Conservation (phyloP, 2,888 invertebrate genomes). For the Oscheius onirici region DNA sequence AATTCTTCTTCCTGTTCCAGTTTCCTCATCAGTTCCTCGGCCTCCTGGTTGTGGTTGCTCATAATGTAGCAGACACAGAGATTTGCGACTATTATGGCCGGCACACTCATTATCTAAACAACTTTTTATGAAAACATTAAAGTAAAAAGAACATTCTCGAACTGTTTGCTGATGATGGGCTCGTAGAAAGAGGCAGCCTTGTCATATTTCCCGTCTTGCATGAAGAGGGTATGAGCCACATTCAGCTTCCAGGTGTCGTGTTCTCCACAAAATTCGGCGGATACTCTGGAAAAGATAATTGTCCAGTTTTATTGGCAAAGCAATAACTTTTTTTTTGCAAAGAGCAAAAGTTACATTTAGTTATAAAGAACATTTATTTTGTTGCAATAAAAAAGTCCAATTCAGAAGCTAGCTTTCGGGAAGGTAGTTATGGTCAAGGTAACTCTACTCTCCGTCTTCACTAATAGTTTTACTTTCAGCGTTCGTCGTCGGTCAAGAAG, state of each 20-base stretch:
- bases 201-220: conserved; percentile 90
- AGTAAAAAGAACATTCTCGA: conserved; percentile 78
- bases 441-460: too few relatives aligned
- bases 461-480: too few relatives aligned
- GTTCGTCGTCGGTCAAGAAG: too few relatives aligned
- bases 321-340: too few relatives aligned
- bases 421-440: too few relatives aligned
- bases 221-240: conserved; percentile 97
- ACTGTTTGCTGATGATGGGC: conserved; percentile 93
- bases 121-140: background rate
- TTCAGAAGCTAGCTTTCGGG: too few relatives aligned
- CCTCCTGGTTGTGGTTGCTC: conserved; percentile 96
- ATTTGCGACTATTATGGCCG: conserved; percentile 97
- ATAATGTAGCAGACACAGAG: conserved; percentile 98
- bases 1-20: conserved; percentile 95
- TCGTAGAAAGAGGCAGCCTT: conserved; percentile 98
- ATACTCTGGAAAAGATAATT: conserved; percentile 45
- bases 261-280: conserved; percentile 90
- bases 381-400: too few relatives aligned
- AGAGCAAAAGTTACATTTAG: too few relatives aligned
- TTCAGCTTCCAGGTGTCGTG: conserved; percentile 96
- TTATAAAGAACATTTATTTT: too few relatives aligned
- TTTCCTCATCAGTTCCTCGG: conserved; percentile 84
- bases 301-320: too few relatives aligned
- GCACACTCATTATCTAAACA: conserved; percentile 82